A percentile compares a stretch with the other conserved stretches of the same genome.
These are phyloP conservation scores for Palythoa grandiflora DNA, from an alignment of 92 coral and sea anemone species.

Conservation along the genomic window DNA sequence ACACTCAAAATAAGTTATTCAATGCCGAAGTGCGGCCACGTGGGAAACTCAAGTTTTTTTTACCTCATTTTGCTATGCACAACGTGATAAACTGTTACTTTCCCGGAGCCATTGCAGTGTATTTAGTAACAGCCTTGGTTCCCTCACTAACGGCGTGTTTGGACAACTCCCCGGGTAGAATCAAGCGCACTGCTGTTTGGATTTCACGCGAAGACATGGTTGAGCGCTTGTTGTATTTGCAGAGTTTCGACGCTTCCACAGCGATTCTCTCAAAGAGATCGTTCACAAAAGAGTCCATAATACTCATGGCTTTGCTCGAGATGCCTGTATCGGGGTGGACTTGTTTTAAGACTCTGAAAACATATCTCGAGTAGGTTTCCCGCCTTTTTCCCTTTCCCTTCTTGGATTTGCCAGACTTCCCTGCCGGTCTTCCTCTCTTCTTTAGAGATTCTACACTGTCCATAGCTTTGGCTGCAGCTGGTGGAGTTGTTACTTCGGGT, in stretches of 20 bases:
- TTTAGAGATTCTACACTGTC: not conserved
- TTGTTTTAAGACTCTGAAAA: constrained; percentile 27
- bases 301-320: constrained; percentile 31
- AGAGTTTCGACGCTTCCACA: constrained; percentile 3
- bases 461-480: not conserved
- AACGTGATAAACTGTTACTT: not conserved
- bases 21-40: not conserved
- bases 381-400: not conserved
- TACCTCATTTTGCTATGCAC: not conserved
- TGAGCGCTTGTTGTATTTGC: constrained; percentile 10
- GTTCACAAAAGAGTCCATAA: constrained; percentile 40
- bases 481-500: not conserved
- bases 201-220: constrained; percentile 28
- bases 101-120: not conserved
- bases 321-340: constrained; percentile 22
- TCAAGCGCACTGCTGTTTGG: constrained; percentile 20
- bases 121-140: constrained; percentile 36
- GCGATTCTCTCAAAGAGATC: constrained; percentile 37
- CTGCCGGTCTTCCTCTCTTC: not conserved
- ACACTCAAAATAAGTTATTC: not conserved
- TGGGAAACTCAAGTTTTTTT: not conserved
- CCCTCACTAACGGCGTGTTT: constrained; percentile 37
- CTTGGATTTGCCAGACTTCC: not conserved
- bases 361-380: not conserved
- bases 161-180: constrained; percentile 15